Evolutionary conservation across 2,888 invertebrate genomes (phyloP).

Genomic region (Choreutis nemorana): DNA sequence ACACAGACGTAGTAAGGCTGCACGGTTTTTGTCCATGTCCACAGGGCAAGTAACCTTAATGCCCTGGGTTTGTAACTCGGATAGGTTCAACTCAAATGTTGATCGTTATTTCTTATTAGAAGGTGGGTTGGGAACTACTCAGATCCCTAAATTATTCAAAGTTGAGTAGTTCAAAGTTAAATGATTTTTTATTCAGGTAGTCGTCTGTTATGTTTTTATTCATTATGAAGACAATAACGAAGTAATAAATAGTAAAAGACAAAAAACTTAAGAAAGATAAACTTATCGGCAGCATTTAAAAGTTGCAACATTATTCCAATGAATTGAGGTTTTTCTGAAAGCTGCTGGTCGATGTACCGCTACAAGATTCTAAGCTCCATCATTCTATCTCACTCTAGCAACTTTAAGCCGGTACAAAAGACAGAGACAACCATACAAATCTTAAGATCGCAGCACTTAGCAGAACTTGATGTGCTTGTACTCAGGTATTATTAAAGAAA

Average conservation of each 20-base stretch:
- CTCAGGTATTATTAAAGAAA: slow-evolving; percentile 44
- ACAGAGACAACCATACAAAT: slow-evolving; percentile 28
- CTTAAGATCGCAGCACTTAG: slow-evolving; percentile 29
- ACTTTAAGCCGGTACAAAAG: slow-evolving; percentile 20
- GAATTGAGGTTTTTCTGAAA: slow-evolving; percentile 54
- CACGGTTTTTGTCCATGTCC: slow-evolving; percentile 66
- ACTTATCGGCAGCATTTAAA: too few relatives aligned
- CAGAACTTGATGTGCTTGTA: slow-evolving; percentile 54
- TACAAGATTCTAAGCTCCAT: slow-evolving; percentile 44
- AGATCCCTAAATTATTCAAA: too few relatives aligned
- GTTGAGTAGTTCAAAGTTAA: too few relatives aligned
- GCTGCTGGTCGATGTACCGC: slow-evolving; percentile 67
- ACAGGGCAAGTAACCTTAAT: slow-evolving; percentile 58
- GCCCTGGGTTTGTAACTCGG: slow-evolving; percentile 31
- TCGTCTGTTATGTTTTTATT: too few relatives aligned
- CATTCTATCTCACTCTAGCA: slow-evolving; percentile 30
- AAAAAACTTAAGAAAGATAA: too few relatives aligned
- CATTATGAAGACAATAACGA: too few relatives aligned
- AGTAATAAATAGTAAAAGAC: too few relatives aligned
- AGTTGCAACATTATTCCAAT: slow-evolving; percentile 33
- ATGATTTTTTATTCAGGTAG: too few relatives aligned
- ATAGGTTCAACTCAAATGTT: slow-evolving; percentile 4
- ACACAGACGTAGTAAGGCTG: slow-evolving; percentile 32
- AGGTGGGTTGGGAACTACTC: too few relatives aligned
- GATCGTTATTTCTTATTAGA: too few relatives aligned